Percentiles rank a stretch among this genome's conserved stretches.
These are phyloP conservation scores for Poecilia gillii DNA, from an alignment of 2,797 vertebrate species.

Conservation along the genomic window DNA sequence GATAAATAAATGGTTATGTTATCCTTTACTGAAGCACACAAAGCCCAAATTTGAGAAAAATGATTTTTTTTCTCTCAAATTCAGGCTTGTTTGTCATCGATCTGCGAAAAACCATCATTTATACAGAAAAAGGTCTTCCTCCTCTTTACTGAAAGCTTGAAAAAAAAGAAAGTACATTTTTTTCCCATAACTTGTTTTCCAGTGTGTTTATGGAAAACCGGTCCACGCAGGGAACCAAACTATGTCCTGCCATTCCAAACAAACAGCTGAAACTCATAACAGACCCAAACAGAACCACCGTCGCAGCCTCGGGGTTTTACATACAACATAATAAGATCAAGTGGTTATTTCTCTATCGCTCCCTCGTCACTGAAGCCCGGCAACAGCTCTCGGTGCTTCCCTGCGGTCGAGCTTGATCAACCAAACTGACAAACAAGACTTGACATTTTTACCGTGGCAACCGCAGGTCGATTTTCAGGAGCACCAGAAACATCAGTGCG, in stretches of 20 bases:
- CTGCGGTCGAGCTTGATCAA: constrained; percentile 6
- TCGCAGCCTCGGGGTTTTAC: constrained; percentile 43
- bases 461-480: constrained; percentile 14
- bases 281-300: not conserved
- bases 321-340: constrained; percentile 37
- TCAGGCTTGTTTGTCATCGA: not conserved
- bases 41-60: not conserved
- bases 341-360: constrained; percentile 26
- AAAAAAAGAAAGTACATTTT: not conserved
- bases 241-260: constrained; percentile 15
- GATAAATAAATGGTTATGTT: not conserved
- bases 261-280: constrained; percentile 36
- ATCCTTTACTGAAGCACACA: not conserved
- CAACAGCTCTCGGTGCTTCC: not conserved
- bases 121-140: not conserved
- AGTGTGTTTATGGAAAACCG: constrained; percentile 1
- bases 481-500: not conserved
- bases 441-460: constrained; percentile 36
- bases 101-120: not conserved
- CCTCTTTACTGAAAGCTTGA: not conserved
- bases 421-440: constrained; percentile 12
- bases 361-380: not conserved
- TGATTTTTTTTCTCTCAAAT: not conserved
- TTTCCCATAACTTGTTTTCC: not conserved
- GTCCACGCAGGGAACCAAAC: not conserved